Evolutionary conservation across 2,797 vertebrate genomes (phyloP).

Genomic region (Erithacus rubecula): DNA sequence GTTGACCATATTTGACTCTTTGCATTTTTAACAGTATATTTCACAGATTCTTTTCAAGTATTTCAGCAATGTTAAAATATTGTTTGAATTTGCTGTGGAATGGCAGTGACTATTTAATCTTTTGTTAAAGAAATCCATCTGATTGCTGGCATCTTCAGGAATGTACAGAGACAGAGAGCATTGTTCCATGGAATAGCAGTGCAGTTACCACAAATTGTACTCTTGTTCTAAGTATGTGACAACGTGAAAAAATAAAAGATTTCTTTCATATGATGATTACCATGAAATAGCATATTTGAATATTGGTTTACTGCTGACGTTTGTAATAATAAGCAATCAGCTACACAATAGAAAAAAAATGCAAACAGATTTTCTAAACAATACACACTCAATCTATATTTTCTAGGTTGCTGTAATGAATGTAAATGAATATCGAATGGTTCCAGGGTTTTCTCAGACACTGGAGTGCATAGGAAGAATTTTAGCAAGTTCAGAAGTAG

Average conservation of each 20-base stretch:
- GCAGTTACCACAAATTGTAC: conserved; percentile 14
- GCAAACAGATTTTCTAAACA: conserved; percentile 2
- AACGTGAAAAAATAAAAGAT: not conserved
- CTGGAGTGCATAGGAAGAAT: not conserved
- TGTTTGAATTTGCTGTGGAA: conserved; percentile 17
- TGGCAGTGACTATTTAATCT: not conserved
- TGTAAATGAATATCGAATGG: not conserved
- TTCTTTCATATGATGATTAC: conserved; percentile 9
- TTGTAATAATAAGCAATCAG: conserved; percentile 33
- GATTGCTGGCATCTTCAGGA: conserved; percentile 11
- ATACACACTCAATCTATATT: not conserved
- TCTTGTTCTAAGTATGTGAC: conserved; percentile 1
- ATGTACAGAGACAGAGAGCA: not conserved
- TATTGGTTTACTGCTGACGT: conserved; percentile 3
- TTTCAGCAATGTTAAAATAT: not conserved
- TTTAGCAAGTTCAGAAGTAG: not conserved
- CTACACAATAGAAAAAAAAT: not conserved
- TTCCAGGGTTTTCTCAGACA: not conserved
- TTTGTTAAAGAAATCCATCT: conserved; percentile 40
- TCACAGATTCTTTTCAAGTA: not conserved
- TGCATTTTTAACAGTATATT: not conserved
- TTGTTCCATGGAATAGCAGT: not conserved
- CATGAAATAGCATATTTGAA: not conserved
- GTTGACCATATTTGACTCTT: not conserved
- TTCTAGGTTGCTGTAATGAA: not conserved